Conservation (phyloP, 2,797 vertebrate genomes). For the Eospalax fontanierii region DNA sequence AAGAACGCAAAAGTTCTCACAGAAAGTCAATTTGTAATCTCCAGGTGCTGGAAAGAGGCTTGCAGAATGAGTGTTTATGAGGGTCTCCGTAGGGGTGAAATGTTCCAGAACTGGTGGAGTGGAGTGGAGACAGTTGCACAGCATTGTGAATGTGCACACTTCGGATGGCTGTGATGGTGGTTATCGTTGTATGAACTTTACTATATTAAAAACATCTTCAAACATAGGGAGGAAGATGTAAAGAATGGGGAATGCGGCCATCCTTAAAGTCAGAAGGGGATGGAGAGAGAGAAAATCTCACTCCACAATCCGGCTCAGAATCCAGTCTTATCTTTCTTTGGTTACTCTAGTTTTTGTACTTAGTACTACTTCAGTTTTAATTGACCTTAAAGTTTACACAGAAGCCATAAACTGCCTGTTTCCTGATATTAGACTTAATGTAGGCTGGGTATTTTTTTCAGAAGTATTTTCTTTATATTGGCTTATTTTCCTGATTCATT, state of each 20-base stretch:
- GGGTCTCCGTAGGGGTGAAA: not conserved
- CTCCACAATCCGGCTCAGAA: not conserved
- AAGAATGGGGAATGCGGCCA: not conserved
- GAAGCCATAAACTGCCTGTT: not conserved
- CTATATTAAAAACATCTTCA: not conserved
- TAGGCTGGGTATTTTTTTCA: not conserved
- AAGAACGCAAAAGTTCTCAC: not conserved
- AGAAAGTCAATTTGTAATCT: not conserved
- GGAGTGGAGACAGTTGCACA: not conserved
- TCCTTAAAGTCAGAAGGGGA: not conserved
- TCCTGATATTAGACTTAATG: not conserved
- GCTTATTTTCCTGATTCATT: conserved; percentile 14
- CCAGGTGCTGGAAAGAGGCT: not conserved
- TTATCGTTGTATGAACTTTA: conserved; percentile 14
- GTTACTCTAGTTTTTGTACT: not conserved
- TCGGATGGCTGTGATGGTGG: not conserved
- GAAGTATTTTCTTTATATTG: not conserved
- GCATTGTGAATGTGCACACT: not conserved
- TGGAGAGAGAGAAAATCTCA: not conserved
- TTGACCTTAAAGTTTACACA: not conserved
- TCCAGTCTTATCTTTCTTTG: not conserved
- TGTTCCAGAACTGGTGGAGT: not conserved
- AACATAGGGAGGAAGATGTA: not conserved
- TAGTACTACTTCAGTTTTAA: conserved; percentile 29
- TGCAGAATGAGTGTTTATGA: not conserved